Conservation (phyloP, 2,113 vertebrate species). For the Hippolais icterina region DNA sequence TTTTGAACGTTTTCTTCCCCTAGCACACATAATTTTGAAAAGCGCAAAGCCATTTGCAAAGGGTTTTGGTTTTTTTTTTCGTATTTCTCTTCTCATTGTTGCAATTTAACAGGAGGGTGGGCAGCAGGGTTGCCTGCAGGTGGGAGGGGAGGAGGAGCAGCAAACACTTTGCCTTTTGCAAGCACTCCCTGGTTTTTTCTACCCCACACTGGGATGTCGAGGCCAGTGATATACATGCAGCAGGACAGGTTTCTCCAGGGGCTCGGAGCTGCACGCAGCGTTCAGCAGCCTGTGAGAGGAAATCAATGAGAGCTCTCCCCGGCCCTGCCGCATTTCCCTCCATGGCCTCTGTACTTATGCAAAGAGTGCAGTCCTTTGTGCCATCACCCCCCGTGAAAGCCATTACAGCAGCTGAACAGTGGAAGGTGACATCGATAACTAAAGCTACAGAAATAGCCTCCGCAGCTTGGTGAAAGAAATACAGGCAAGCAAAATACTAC, state of each 20-base stretch:
- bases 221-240: background rate
- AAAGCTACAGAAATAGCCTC: background rate
- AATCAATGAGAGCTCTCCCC: background rate
- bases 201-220: background rate
- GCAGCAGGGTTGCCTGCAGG: background rate
- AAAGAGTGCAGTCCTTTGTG: background rate
- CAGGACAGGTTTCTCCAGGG: background rate
- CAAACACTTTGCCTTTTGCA: background rate
- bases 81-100: background rate
- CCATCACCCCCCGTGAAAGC: background rate
- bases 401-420: background rate
- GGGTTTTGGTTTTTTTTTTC: background rate
- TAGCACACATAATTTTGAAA: background rate
- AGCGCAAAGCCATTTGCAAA: background rate
- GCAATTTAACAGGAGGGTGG: background rate
- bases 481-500: background rate
- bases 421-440: background rate
- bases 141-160: background rate
- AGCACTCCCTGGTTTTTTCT: background rate
- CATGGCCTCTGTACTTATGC: background rate
- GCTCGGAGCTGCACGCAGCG: background rate
- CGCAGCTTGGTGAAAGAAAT: background rate
- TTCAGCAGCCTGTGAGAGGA: background rate
- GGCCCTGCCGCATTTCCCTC: background rate
- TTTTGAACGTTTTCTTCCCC: background rate